A percentile compares a stretch with the other conserved stretches of the same genome.
phyloP scores from a whole-genome alignment of 1,140 invertebrate species.

The Eupristina koningsbergeri region DNA sequence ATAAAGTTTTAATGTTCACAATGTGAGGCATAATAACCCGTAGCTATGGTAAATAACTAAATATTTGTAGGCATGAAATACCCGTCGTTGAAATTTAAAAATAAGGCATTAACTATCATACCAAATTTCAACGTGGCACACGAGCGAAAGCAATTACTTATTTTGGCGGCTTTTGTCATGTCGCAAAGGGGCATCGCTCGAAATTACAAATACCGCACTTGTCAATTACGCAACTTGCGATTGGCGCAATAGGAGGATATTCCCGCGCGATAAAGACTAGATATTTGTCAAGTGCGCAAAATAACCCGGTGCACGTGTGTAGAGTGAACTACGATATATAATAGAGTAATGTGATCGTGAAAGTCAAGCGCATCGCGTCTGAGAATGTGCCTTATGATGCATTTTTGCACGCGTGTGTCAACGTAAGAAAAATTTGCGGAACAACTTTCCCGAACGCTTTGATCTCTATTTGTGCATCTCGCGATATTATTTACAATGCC shows the following conservation, averaged over 20 bases:
- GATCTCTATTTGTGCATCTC: neutral
- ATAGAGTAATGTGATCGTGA: conserved; percentile 45
- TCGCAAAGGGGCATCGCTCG: neutral
- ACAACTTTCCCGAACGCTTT: neutral
- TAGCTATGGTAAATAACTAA: neutral
- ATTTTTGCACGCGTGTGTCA: conserved; percentile 49
- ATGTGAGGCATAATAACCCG: neutral
- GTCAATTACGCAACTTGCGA: conserved; percentile 14
- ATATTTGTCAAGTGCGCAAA: conserved; percentile 28
- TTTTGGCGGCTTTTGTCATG: neutral
- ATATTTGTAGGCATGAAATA: neutral
- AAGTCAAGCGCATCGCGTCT: conserved; percentile 49
- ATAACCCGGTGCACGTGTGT: conserved; percentile 17
- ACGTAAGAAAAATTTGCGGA: conserved; percentile 21
- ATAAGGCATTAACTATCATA: neutral
- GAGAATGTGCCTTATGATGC: conserved; percentile 57
- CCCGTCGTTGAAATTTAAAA: neutral
- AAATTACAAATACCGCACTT: conserved; percentile 26
- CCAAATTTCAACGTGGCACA: neutral
- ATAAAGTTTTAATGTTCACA: neutral
- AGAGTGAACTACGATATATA: neutral
- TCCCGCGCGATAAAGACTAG: neutral
- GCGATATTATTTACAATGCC: neutral
- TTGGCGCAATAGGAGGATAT: conserved; percentile 22
- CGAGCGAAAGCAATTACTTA: neutral